Percentiles rank a stretch among this genome's conserved stretches.
Evolutionary conservation across 2,113 vertebrate species (phyloP).

Genomic region (Channa maculata): DNA sequence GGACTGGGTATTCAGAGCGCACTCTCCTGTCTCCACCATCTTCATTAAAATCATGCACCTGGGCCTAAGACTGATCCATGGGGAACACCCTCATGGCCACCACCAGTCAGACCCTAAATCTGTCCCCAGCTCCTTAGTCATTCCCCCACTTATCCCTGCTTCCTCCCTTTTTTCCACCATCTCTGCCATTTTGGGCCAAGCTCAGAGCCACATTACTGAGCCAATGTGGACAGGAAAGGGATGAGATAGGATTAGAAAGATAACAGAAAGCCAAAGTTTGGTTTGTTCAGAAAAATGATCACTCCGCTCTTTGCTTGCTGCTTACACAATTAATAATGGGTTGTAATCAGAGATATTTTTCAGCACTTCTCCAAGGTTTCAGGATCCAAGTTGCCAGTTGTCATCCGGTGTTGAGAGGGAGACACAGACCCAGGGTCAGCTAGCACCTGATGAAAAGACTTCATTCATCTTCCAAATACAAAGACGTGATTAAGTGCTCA

Average conservation of each 20-base stretch:
- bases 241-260: conserved; percentile 75
- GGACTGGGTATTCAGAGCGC: conserved; percentile 58
- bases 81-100: conserved; percentile 67
- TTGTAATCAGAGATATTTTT: conserved; percentile 64
- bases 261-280: conserved; percentile 54
- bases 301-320: conserved; percentile 27
- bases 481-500: neutral
- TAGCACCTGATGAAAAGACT: conserved; percentile 44
- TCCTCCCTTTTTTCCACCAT: conserved; percentile 29
- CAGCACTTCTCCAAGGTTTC: conserved; percentile 58
- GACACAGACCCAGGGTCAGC: conserved; percentile 24
- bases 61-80: conserved; percentile 65
- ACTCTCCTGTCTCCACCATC: conserved; percentile 48
- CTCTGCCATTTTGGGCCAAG: conserved; percentile 61
- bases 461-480: conserved; percentile 4
- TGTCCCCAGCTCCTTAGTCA: conserved; percentile 69
- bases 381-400: conserved; percentile 61
- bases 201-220: conserved; percentile 56
- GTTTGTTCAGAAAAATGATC: conserved; percentile 59
- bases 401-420: conserved; percentile 70
- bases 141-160: conserved; percentile 60
- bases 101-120: conserved; percentile 61
- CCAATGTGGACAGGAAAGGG: conserved; percentile 71
- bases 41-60: conserved; percentile 84
- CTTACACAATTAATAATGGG: conserved; percentile 74